phyloP scores from a whole-genome alignment of 2,888 invertebrate species.

The Tetramorium bicarinatum region DNA sequence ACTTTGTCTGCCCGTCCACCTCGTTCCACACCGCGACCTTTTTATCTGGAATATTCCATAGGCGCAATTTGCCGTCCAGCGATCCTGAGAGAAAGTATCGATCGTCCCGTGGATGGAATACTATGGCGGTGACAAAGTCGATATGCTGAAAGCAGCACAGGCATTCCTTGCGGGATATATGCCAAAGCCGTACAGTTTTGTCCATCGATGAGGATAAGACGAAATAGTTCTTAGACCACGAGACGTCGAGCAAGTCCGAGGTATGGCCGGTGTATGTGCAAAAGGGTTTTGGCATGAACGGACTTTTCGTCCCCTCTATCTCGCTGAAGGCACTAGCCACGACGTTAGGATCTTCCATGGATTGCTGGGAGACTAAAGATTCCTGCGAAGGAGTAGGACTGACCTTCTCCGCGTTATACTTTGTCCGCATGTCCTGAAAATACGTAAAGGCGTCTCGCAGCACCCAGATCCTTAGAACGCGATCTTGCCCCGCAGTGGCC shows the following conservation, averaged over 20 bases:
- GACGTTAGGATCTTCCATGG: slow-evolving; percentile 88
- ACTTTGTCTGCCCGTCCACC: slow-evolving; percentile 96
- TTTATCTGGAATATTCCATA: slow-evolving; percentile 99
- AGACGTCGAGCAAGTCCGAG: slow-evolving; percentile 97
- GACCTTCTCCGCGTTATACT: slow-evolving; percentile 96
- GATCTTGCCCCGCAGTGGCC: slow-evolving; percentile 99
- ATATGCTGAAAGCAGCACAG: slow-evolving; percentile 99
- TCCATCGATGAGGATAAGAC: slow-evolving; percentile 99
- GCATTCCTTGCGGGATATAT: slow-evolving; percentile 98
- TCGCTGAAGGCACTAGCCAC: slow-evolving; percentile 88
- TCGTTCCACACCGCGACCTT: slow-evolving; percentile 99
- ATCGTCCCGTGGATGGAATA: slow-evolving; percentile 97
- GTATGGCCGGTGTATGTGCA: slow-evolving; percentile 98
- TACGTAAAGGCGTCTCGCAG: slow-evolving; percentile 95
- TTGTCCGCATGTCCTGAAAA: slow-evolving; percentile 98
- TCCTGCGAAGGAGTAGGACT: slow-evolving; percentile 98
- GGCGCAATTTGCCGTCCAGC: slow-evolving; percentile 98
- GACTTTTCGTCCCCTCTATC: slow-evolving; percentile 88
- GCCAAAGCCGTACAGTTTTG: slow-evolving; percentile 99
- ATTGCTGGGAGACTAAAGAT: slow-evolving; percentile 93
- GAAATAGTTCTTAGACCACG: slow-evolving; percentile 99
- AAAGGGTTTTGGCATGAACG: slow-evolving; percentile 96
- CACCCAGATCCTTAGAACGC: slow-evolving; percentile 97
- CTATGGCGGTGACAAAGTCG: slow-evolving; percentile 99
- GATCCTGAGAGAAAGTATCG: slow-evolving; percentile 98